Percentiles rank a stretch among this genome's conserved stretches.
Evolutionary conservation across 2,113 vertebrate species (phyloP).

Genomic region (Chloropsis cyanopogon): DNA sequence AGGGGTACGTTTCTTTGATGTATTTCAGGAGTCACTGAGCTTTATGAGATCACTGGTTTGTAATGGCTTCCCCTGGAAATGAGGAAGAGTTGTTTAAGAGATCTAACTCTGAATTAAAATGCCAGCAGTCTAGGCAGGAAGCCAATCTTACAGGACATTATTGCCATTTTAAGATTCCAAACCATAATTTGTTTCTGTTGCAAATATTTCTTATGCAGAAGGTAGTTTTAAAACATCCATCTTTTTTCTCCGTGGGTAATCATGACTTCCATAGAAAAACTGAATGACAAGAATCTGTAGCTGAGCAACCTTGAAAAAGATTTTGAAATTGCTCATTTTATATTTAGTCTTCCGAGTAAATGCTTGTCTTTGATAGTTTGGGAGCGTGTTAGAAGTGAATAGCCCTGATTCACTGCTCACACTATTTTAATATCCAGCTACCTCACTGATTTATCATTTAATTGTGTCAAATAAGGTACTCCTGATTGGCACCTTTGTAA

Average conservation of each 20-base stretch:
- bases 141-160: background rate
- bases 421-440: background rate
- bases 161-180: background rate
- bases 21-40: background rate
- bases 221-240: background rate
- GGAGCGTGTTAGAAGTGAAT: background rate
- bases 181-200: background rate
- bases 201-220: background rate
- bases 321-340: constrained; percentile 16
- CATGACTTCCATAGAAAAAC: background rate
- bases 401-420: background rate
- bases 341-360: constrained; percentile 34
- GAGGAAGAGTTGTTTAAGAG: background rate
- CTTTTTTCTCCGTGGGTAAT: background rate
- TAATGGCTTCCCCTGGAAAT: background rate
- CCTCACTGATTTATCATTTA: background rate
- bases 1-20: background rate
- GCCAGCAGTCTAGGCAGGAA: background rate
- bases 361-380: background rate
- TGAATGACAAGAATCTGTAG: background rate
- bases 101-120: constrained; percentile 21
- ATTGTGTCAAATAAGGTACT: background rate
- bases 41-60: background rate
- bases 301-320: background rate
- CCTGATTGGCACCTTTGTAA: background rate